Evolutionary conservation across 2,888 invertebrate genomes (phyloP).

Genomic region (Heliconius aoede): DNA sequence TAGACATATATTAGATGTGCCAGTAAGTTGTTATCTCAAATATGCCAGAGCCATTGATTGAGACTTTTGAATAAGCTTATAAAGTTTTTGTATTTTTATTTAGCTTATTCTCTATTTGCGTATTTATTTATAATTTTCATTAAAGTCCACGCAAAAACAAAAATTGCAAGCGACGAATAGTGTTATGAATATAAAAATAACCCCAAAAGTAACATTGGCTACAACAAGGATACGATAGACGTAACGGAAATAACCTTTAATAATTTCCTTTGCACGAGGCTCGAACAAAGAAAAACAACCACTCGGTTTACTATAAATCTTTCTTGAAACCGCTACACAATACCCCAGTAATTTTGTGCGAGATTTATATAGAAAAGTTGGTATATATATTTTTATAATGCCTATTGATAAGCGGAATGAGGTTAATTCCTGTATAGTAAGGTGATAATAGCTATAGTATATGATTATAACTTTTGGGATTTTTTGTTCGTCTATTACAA

Average conservation of each 20-base stretch:
- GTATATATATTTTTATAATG: not conserved
- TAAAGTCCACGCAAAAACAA: not conserved
- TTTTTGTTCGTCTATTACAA: not conserved
- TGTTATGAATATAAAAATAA: not conserved
- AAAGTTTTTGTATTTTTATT: too few species aligned
- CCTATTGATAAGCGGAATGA: conserved; percentile 4
- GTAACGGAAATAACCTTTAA: conserved; percentile 27
- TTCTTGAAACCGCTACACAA: conserved; percentile 17
- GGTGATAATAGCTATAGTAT: not conserved
- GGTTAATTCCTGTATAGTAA: not conserved
- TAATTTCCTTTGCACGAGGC: conserved; percentile 25
- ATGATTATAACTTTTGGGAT: not conserved
- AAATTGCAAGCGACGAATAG: too few species aligned
- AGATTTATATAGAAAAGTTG: conserved; percentile 10
- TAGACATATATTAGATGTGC: too few species aligned
- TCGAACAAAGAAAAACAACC: conserved; percentile 23
- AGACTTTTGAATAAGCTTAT: too few species aligned
- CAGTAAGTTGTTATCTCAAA: too few species aligned
- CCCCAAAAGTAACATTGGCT: conserved; percentile 4
- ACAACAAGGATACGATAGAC: conserved; percentile 21
- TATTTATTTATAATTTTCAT: too few species aligned
- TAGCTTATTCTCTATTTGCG: too few species aligned
- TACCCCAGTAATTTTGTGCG: conserved; percentile 17
- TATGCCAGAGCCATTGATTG: too few species aligned
- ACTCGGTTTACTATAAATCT: conserved; percentile 19